Evolutionary conservation across 1,140 invertebrate genomes (phyloP), one percentile per base, ranked within the genome.

Genomic region (Aphidius ervi): DNA sequence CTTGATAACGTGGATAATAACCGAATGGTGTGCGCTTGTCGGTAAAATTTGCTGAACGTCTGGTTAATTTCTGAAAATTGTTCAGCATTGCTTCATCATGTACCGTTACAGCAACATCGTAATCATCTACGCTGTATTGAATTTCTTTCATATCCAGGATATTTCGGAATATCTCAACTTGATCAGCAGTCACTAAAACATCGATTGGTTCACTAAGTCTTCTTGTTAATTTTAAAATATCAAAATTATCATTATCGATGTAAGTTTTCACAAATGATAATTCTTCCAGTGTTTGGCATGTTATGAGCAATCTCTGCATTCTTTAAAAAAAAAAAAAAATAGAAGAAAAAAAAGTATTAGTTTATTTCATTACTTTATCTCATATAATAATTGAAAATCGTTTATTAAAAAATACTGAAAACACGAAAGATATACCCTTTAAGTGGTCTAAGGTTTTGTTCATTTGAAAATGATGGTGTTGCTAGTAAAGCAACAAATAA

Each of bases 1-100:
- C 70, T 5, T 49, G 20, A 62, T 70, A 72, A 50, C 73, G 70
- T 9, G 70, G 69, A 61, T 68, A 74, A 59, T 63, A 63, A n/a
- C 48, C 48, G 37, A 76, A 72, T 39, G 63, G 39, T 50, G 53
- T 59, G 9, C 39, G 47, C 8, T n/a, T 9, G 6, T 23, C 41
- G 4, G 23, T 31, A 1, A 31, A 3, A 2, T 31, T 31, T 31
- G 23, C 23, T 31, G 23, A 31, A 31, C 23, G 23, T 31, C 23
- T 31, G 23, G 23, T 31, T 4, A 31, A 31, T 31, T 31, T 31
- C 23, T 31, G 23, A 31, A 31, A 31, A 60, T 71, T 68, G 42
- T 52, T 58, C n/a, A 50, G 5, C 23, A 54, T 47, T 56, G 68
- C 70, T 40, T 66, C 61, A 6, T 65, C 58, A 46, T 31, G 23